Evolutionary conservation across 2,113 vertebrate genomes (phyloP), one percentile per base, ranked within the genome.

Genomic region (Ia io): DNA sequence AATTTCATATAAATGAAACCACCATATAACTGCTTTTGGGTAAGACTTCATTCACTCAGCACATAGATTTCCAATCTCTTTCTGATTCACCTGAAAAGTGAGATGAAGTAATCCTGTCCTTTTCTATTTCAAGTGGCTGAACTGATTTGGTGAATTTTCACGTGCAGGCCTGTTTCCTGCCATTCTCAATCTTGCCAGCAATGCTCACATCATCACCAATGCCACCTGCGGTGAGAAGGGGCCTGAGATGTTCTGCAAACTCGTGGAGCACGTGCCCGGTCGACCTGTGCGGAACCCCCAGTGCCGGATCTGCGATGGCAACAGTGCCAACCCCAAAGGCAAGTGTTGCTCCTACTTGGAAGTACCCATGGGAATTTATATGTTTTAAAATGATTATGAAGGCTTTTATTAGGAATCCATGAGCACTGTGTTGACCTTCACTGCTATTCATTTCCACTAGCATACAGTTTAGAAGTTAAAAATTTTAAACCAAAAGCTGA

Each of bases 241-340:
- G 42, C 99, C 99, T 0, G 99, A 99, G 96, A 99, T 99, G 98
- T 99, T 99, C 98, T 99, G 99, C 96, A 99, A 99, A 65, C 98
- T 99, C 28, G 99, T 99, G 69, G 99, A 99, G 49, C 99, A 99
- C 0, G 99, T 99, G 30, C 99, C 99, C 0, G 99, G 99, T 2
- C 97, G 98, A 7, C 99, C 98, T 0, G 97, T 99, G 56, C 99
- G 99, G 61, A 99, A 99, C 0, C 98, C 99, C 0, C 99, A 99
- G 97, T 99, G 99, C 94, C 98, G 99, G 0, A 98, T 98, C 87
- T 99, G 99, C 4, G 99, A 99, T 5, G 95, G 97, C 65, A 98
- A 95, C 96, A 99, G 99, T 0, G 25, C 98, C 18, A 99, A 99
- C 84, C 97, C 98, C 49, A 99, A 98, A 99, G 99, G 99, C 98